phyloP scores from a whole-genome alignment of 2,113 vertebrate genomes.

The Octodon degus region DNA sequence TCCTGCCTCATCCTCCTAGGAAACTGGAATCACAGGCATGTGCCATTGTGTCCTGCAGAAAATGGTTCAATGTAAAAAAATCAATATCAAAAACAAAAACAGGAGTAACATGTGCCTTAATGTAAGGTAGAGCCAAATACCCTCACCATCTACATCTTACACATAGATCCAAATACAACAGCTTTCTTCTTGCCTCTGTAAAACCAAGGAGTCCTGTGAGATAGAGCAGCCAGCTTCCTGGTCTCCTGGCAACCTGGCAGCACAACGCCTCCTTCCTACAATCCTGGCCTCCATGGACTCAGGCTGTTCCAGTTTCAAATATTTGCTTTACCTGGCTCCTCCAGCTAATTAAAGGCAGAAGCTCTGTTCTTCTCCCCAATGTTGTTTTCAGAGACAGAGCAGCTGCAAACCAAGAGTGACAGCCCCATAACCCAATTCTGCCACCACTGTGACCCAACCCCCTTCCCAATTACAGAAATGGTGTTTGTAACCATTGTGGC shows the following conservation, averaged over 20 bases:
- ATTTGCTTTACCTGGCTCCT: slow-evolving; percentile 69
- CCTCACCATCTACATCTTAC: background rate
- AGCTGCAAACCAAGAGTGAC: background rate
- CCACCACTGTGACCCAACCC: background rate
- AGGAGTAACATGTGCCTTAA: background rate
- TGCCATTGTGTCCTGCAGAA: background rate
- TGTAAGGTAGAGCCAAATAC: accelerated
- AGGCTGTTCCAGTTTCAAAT: slow-evolving; percentile 21
- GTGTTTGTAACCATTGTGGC: background rate
- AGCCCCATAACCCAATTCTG: background rate
- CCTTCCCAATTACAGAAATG: background rate
- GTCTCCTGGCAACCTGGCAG: slow-evolving; percentile 60
- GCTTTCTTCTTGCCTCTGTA: background rate
- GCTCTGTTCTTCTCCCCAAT: background rate
- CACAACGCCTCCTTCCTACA: slow-evolving; percentile 33
- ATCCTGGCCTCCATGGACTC: slow-evolving; percentile 19
- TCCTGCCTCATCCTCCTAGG: background rate
- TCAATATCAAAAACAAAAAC: background rate
- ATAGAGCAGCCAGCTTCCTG: background rate
- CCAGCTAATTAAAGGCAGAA: slow-evolving; percentile 11
- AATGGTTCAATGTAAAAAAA: slow-evolving; percentile 7
- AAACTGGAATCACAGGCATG: background rate
- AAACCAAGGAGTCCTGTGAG: background rate
- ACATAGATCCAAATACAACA: background rate
- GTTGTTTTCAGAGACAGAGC: background rate